Base-by-base conservation (phyloP, 2,113 vertebrate genomes). In the Urocolius indicus region DNA sequence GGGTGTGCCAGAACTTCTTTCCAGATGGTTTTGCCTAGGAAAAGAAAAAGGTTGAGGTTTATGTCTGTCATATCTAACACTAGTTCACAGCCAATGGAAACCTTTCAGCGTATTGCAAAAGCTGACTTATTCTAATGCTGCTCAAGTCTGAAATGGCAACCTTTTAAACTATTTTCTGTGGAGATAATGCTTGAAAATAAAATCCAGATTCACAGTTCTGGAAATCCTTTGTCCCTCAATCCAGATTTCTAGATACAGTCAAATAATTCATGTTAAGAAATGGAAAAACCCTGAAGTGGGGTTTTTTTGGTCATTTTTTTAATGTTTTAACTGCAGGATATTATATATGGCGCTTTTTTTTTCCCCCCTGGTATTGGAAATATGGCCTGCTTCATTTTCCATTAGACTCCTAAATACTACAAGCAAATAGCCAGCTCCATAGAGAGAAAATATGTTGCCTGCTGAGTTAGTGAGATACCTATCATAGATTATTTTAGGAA, bases 161-260 rank as follows among this genome's bases (percentile, higher is more conserved):
- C 38, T 72, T 80, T 73, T 73, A 43, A 67, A 54, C 3, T 67
- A 5, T 85, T 87, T 91, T 68, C 18, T 22, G 3, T 27, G 76
- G 46, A 81, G 93, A 94, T 82, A 91, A 94, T 94, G 89, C 89
- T 94, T 89, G 89, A 76, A 79, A 79, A n/a, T n/a, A 91, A 71
- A 65, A 16, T 89, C 95, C 91, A 82, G 62, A 36, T 66, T 61
- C 83, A 13, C 49, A 61, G 84, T 54, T 59, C 84, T 93, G 84
- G 91, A 83, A 90, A 67, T 54, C 6, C 52, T 72, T 94, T 90
- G 92, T 94, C 78, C 7, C 72, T 82, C 85, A 78, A 46, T 38
- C 19, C 66, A 48, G 18, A 66, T 68, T 79, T 84, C 72, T 51
- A 34, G 82, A 61, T 49, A 8, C 66, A 52, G 46, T 71, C 82